phyloP scores from a whole-genome alignment of 2,113 vertebrate genomes.

The Gobio gobio region DNA sequence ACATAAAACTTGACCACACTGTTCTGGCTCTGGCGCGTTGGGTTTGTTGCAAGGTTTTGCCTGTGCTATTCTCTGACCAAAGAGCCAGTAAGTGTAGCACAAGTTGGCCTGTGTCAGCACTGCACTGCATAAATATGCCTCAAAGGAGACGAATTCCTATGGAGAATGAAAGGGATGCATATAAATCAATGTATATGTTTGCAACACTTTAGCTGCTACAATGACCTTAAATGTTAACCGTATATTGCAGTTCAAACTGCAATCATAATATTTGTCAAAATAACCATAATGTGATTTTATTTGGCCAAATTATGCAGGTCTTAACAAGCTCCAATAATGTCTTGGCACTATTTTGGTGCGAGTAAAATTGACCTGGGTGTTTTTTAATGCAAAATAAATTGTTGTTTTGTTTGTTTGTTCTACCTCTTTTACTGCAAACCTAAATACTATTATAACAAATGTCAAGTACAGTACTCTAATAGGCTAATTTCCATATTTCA shows the following conservation, averaged over 20 bases:
- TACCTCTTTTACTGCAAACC: neutral
- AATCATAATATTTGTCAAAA: neutral
- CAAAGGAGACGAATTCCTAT: neutral
- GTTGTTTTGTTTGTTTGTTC: neutral
- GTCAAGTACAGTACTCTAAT: neutral
- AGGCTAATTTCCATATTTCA: neutral
- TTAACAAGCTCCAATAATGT: neutral
- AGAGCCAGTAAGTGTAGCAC: neutral
- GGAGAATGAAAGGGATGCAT: neutral
- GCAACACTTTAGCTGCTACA: neutral
- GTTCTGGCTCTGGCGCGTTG: conserved; percentile 44
- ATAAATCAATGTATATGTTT: neutral
- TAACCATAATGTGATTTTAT: neutral
- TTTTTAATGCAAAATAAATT: neutral
- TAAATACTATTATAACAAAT: neutral
- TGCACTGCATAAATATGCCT: neutral
- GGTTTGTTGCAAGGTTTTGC: conserved; percentile 58
- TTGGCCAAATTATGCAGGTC: neutral
- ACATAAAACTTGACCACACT: conserved; percentile 52
- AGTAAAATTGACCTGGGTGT: neutral
- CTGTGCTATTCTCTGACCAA: conserved; percentile 48
- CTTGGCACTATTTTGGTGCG: neutral
- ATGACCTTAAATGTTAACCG: neutral
- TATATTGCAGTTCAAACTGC: neutral
- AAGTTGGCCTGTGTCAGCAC: conserved; percentile 12